Conservation (phyloP, 1,140 invertebrate species). For the Lepidurus apus region DNA sequence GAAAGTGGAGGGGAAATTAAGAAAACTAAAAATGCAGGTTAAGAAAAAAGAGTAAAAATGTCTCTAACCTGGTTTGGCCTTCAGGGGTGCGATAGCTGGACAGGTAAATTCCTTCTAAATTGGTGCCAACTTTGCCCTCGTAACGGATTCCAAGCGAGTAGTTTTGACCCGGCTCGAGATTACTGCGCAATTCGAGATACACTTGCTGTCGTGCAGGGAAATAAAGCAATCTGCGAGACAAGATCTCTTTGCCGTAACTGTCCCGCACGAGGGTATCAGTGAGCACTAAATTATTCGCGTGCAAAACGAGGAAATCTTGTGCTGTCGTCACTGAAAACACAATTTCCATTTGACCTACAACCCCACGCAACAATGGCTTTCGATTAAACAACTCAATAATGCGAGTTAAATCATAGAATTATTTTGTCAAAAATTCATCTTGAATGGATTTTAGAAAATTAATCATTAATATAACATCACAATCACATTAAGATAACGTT, state of each 20-base stretch:
- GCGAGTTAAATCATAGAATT: not conserved
- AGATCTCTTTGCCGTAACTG: constrained; percentile 52
- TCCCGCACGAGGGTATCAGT: constrained; percentile 59
- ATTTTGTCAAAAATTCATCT: not conserved
- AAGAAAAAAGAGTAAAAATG: not conserved
- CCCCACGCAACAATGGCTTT: constrained; percentile 15
- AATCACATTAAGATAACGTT: not conserved
- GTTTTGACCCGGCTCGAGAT: constrained; percentile 58
- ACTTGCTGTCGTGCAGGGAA: constrained; percentile 76
- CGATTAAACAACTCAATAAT: too few relatives aligned
- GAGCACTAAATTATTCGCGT: constrained; percentile 82
- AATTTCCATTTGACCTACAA: constrained; percentile 48
- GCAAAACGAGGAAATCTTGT: constrained; percentile 83
- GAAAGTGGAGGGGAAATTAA: not conserved
- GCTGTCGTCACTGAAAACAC: constrained; percentile 62
- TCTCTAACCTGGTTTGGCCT: constrained; percentile 72
- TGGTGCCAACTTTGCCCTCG: constrained; percentile 67
- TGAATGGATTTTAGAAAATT: not conserved
- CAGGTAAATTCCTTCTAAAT: constrained; percentile 86
- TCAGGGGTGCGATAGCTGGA: constrained; percentile 70
- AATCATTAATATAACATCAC: not conserved
- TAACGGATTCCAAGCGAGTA: constrained; percentile 80
- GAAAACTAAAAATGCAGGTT: not conserved
- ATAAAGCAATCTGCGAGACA: constrained; percentile 67
- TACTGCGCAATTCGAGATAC: constrained; percentile 69